Base-by-base conservation (phyloP, 1,140 invertebrate species). In the Drosophila pseudoobscura region DNA sequence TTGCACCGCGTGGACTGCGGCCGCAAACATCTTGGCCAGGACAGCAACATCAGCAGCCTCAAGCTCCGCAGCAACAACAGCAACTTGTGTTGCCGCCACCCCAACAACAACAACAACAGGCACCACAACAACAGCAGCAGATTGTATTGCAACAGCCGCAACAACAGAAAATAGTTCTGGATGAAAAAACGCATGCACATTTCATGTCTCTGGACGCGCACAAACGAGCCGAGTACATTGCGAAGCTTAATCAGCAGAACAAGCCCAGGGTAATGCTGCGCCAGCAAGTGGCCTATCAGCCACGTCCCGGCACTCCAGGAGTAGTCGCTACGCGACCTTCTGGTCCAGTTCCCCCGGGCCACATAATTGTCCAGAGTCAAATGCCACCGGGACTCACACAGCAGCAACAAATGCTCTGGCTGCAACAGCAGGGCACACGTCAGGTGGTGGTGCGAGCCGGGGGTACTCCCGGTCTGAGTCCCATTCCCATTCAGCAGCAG, bases 151-250 rank as follows among this genome's bases (percentile, higher is more conserved):
- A 91, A 43, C 92, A 92, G 49, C 93, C 91, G 2, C 92, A 93
- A 17, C 91, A 94, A 53, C 95, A 96, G 73, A 92, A 95, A 39
- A 97, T 96, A 55, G 96, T 96, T 52, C 91, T 96, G 56, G 96
- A 96, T 83, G 95, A 95, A 6, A 95, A 96, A 69, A 96, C 96
- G 3, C 96, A 96, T 80, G 95, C 96, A n/a, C 95, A 97, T 69
- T 90, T 96, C 26, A 96, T 97, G 79, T 95, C 96, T 58, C 94
- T 97, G 94, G 95, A 96, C 80, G 95, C 95, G 0, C 94, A 95
- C 57, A 95, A 97, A 72, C 92, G 95, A 29, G 95, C 95, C 3
- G 93, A 96, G 80, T 96, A 96, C 77, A 94, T 97, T 0, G 94
- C 95, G 6, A 95, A 95, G 79, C 91, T 96, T 41, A 95, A 96